Conservation (phyloP, 2,797 vertebrate genomes). For the Eospalax fontanierii region DNA sequence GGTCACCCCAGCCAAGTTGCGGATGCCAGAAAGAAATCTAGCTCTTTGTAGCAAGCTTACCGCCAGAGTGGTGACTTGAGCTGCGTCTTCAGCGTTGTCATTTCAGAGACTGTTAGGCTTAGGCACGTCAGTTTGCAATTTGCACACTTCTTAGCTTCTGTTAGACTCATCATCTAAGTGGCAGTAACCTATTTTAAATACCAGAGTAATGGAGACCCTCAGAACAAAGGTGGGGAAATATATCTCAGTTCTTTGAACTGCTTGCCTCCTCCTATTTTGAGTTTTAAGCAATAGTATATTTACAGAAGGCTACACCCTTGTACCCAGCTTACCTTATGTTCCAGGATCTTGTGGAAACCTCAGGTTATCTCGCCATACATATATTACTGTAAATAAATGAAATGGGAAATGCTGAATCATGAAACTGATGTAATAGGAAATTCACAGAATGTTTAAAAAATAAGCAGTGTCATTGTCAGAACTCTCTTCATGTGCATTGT, state of each 20-base stretch:
- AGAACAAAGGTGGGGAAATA: not conserved
- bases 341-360: constrained; percentile 64
- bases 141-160: constrained; percentile 64
- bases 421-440: constrained; percentile 70
- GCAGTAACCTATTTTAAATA: constrained; percentile 64
- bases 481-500: constrained; percentile 45
- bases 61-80: constrained; percentile 74
- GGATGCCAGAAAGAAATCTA: constrained; percentile 84
- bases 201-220: constrained; percentile 48
- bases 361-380: constrained; percentile 64
- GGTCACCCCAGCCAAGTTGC: constrained; percentile 80
- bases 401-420: constrained; percentile 85
- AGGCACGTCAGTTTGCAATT: constrained; percentile 24
- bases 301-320: constrained; percentile 70
- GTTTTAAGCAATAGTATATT: constrained; percentile 65
- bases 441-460: constrained; percentile 71
- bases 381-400: constrained; percentile 83
- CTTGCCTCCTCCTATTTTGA: constrained; percentile 10
- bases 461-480: constrained; percentile 73
- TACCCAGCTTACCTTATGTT: constrained; percentile 58
- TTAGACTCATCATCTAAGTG: constrained; percentile 30
- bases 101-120: constrained; percentile 62
- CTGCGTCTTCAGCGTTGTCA: constrained; percentile 54
- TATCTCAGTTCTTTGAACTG: not conserved
- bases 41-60: constrained; percentile 76